Evolutionary conservation across 1,140 invertebrate genomes (phyloP), one percentile per base, ranked within the genome.

Genomic region (Kradibia gibbosae): DNA sequence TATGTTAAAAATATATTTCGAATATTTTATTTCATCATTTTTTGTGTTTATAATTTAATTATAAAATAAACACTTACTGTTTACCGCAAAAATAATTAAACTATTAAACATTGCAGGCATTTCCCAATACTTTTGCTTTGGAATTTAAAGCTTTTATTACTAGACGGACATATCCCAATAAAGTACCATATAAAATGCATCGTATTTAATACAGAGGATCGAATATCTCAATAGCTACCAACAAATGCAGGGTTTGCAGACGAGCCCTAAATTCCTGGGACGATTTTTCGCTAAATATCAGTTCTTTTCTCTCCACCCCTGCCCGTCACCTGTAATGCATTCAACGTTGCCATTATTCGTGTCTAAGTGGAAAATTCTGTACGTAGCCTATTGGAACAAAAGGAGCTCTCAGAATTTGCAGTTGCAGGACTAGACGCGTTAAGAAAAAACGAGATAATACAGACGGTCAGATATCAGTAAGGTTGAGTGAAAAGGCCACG

Each of bases 401-500:
- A 75, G 74, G 36, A 45, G 55, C 55, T 62, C 45, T 45, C 10
- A 20, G 72, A 28, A 31, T 48, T 1, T 25, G 42, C 42, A n/a
- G 42, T 20, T 3, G 25, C 36, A 31, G n/a, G 1, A 5, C 3
- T 3, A 36, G 48, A 1, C 20, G 60, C 31, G 60, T 65, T 34
- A 53, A 34, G 48, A 73, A 53, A 73, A 34, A 73, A 31, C 28
- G 71, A 73, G 71, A 72, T 72, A 45, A 70, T 42, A 50, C 20
- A 72, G 70, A 72, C 25, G 72, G 57, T 53, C 50, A 55, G 72
- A 55, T 74, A 74, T 31, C 50, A 36, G 48, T 48, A 74, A 17
- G 48, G 42, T 36, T 36, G 31, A 50, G n/a, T 36, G 72, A 74
- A 55, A 55, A 74, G 28, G 53, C 31, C 60, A 13, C 8, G 28